Base-by-base conservation (phyloP, 1,140 invertebrate genomes). In the Caerostris extrusa region DNA sequence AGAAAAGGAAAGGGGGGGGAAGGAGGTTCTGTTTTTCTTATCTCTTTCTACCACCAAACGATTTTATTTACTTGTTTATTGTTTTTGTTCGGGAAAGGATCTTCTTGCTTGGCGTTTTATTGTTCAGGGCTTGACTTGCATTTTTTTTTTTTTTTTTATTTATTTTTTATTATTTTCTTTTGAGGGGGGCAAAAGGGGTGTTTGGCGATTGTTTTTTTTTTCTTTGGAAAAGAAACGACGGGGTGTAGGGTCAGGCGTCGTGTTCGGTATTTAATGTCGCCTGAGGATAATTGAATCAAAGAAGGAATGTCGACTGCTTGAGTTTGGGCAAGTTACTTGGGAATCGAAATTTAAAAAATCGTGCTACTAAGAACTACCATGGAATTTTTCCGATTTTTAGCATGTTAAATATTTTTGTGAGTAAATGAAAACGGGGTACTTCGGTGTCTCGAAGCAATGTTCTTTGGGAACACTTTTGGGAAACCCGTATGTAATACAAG, bases 1-100 rank as follows among this genome's bases (percentile, higher is more conserved):
- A 5, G 3, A 50, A 50, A 50, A 5, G 3, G 12, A 34, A n/a
- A n/a, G 60, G 61, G 50, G 50, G 34, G 71, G 7, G 3, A 50
- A 12, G 34, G 8, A 7, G 5, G 34, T 77, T 77, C 14, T 5
- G 34, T 77, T 77, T 34, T 53, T 34, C 50, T 77, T 77, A 50
- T 77, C 34, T 71, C 50, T 64, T 17, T 64, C 5, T 64, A 7
- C 34, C 7, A 4, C 71, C 71, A 77, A 77, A 77, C 71, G 50
- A 19, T 77, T 77, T 77, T 17, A 77, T 77, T 77, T 77, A 4
- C 50, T 50, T 77, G 14, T 77, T 77, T 77, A 77, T 77, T 77
- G 19, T 5, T 77, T 77, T 64, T 10, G 61, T 17, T 64, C 14
- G 71, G 71, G 34, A 77, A 77, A 77, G 34, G 10, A 77, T 77